Base-by-base conservation (phyloP, 35 echinoderm and acorn worm species). In the Strongylocentrotus purpuratus region DNA sequence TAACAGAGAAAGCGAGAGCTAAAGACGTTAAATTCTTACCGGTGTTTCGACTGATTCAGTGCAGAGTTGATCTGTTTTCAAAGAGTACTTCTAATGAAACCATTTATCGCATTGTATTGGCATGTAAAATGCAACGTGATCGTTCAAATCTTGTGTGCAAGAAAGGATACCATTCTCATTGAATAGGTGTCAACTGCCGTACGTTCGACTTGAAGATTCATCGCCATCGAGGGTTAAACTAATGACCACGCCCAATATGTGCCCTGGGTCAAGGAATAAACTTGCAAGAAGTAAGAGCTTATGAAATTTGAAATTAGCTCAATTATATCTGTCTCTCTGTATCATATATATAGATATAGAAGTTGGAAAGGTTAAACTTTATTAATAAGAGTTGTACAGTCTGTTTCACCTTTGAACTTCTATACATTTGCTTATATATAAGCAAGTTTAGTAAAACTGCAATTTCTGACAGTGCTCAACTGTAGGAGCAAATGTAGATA, bases 101-200 rank as follows among this genome's bases (percentile, higher is more conserved):
- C 5, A 28, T 78, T 7, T 78, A 78, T 78, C 8, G 50, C 9
- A 55, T 55, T 55, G 50, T 55, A 55, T 78, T 4, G 65, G 28
- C 8, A 28, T 3, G 4, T 15, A 1, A 6, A 55, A 55, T 55
- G 50, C 50, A 15, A 0, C 1, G 50, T 55, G 15, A 55, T 55
- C 9, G 15, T 2, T 7, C 20, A 78, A 78, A 28, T 78, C 50
- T 55, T 78, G 1, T 5, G 65, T 28, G 4, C 20, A 78, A 78
- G 65, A 78, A 78, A 78, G 65, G 65, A n/a, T 78, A 78, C 65
- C 65, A 78, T 78, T 78, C 65, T 78, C 22, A n/a, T 78, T n/a
- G 65, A 78, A 78, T 18, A 78, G 65, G 65, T 78, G 65, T 78
- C 65, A 28, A n/a, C 28, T 78, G 65, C 65, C 7, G 35, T 41